These are phyloP conservation scores for Acanthosoma haemorrhoidale DNA, from an alignment of 2,888 invertebrate species.

Conservation along the genomic window DNA sequence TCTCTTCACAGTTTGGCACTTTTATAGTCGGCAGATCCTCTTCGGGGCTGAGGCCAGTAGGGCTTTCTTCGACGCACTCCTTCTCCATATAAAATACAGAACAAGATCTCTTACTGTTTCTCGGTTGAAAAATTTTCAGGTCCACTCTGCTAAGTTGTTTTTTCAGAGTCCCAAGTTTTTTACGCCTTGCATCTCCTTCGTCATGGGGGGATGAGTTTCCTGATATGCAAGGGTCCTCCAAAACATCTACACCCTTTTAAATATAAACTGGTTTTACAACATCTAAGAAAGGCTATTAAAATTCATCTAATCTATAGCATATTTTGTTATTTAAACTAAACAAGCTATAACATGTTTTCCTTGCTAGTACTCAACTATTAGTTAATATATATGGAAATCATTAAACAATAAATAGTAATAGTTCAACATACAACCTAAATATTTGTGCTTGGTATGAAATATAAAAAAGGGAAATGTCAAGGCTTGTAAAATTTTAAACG, in stretches of 20 bases:
- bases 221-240: constrained; percentile 35
- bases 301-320: not conserved
- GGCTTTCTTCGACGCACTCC: constrained; percentile 48
- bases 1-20: constrained; percentile 41
- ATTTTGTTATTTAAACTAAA: not conserved
- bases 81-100: constrained; percentile 46
- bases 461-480: not conserved
- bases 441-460: not conserved
- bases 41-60: constrained; percentile 42
- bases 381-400: not conserved
- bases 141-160: constrained; percentile 76
- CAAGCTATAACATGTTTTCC: not conserved
- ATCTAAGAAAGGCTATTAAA: not conserved
- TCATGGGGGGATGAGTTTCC: constrained; percentile 35
- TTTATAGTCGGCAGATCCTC: constrained; percentile 42
- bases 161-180: constrained; percentile 56
- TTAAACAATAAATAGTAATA: not conserved
- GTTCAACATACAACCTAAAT: not conserved
- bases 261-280: constrained; percentile 33
- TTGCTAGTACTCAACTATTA: not conserved
- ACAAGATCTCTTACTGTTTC: constrained; percentile 43
- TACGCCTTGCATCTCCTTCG: constrained; percentile 32
- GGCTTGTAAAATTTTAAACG: not conserved
- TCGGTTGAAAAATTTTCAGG: constrained; percentile 52
- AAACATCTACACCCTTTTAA: constrained; percentile 38